These are phyloP conservation scores for Tupiocoris notatus DNA, from an alignment of 2,888 invertebrate genomes.

Conservation along the genomic window DNA sequence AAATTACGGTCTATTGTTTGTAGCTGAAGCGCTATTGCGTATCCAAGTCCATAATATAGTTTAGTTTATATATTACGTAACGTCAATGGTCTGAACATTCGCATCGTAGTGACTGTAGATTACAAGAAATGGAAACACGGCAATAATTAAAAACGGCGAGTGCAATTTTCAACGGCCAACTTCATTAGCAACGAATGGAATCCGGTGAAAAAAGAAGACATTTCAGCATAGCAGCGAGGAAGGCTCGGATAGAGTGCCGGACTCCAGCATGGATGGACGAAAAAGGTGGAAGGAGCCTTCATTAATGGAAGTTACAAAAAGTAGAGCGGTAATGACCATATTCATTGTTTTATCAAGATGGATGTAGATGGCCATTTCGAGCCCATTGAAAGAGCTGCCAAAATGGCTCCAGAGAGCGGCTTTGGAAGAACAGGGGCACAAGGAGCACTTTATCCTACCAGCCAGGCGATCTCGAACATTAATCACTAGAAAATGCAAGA, in stretches of 20 bases:
- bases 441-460: not conserved
- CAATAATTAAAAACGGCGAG: not conserved
- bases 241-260: not conserved
- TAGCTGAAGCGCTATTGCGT: no score
- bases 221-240: not conserved
- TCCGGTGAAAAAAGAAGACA: not conserved
- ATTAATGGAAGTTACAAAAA: conserved; percentile 36
- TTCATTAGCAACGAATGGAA: conserved; percentile 20
- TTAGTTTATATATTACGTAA: no score
- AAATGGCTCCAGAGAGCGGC: not conserved
- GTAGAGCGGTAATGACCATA: conserved; percentile 36
- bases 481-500: conserved; percentile 23
- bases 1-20: no score
- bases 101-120: no score
- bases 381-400: conserved; percentile 17
- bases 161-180: conserved; percentile 14
- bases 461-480: not conserved
- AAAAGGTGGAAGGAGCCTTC: conserved; percentile 3
- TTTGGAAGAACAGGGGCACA: not conserved
- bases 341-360: conserved; percentile 37
- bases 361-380: conserved; percentile 22
- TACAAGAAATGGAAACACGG: no score
- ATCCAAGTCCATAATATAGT: no score
- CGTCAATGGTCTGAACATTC: no score
- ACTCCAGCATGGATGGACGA: not conserved